Conservation (phyloP, 2,888 invertebrate genomes). For the Rotaria socialis region DNA sequence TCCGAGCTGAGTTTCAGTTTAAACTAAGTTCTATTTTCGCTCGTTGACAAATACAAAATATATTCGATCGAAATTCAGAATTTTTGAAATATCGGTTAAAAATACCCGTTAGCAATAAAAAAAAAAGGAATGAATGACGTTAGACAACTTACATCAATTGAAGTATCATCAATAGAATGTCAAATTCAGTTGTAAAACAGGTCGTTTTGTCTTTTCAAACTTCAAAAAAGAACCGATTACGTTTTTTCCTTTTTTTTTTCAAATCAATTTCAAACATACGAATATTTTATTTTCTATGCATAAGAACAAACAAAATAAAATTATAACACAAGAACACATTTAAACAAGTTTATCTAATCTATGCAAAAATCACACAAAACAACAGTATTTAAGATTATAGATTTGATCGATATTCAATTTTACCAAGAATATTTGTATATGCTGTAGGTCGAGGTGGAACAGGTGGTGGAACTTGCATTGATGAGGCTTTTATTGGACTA, state of each 20-base stretch:
- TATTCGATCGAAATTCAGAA: not conserved
- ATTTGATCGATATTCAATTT: constrained; percentile 8
- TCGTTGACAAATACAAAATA: not conserved
- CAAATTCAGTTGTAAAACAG: no score
- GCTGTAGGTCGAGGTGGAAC: not conserved
- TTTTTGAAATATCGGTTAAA: no score
- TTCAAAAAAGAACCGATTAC: no score
- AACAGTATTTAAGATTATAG: not conserved
- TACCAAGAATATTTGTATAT: not conserved
- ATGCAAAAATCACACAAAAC: not conserved
- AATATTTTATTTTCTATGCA: not conserved
- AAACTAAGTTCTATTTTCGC: no score
- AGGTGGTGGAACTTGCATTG: not conserved
- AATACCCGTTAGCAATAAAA: no score
- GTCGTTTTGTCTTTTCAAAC: no score
- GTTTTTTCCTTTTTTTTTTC: not conserved
- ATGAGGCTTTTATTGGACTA: not conserved
- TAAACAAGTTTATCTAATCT: not conserved
- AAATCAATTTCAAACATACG: not conserved
- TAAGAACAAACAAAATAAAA: not conserved
- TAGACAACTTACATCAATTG: no score
- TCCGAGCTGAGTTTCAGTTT: no score
- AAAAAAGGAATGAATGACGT: no score
- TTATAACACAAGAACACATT: not conserved
- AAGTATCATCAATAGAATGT: no score